Conservation (phyloP, 2,888 invertebrate species). For the Hololepta plana region DNA sequence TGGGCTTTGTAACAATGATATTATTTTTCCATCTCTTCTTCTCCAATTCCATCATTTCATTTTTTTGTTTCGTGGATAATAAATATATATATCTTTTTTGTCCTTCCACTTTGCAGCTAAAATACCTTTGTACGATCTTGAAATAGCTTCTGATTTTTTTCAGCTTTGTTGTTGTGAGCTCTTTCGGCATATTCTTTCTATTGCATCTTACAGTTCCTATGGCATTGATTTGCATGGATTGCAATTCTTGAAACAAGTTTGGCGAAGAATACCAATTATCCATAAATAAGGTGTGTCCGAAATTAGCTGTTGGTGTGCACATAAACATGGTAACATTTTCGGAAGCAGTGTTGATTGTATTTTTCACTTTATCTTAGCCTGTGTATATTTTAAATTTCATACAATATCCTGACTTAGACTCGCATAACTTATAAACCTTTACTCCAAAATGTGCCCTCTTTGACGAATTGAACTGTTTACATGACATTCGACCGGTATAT, state of each 20-base stretch:
- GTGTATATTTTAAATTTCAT: constrained; percentile 11
- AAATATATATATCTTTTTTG: constrained; percentile 1
- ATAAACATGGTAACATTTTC: constrained; percentile 10
- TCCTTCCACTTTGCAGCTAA: background rate
- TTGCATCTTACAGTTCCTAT: constrained; percentile 8
- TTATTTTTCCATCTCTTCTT: constrained; percentile 8
- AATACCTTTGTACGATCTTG: background rate
- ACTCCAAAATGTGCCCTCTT: constrained; percentile 15
- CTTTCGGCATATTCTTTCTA: constrained; percentile 5
- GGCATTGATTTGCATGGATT: constrained; percentile 9
- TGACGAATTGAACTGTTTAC: constrained; percentile 15
- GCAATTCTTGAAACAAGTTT: constrained; percentile 8
- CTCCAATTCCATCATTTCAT: constrained; percentile 6
- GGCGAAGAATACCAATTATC: constrained; percentile 12
- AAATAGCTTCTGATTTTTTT: background rate
- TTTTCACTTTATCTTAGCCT: constrained; percentile 9
- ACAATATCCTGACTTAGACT: constrained; percentile 10
- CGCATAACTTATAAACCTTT: constrained; percentile 15
- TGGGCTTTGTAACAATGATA: constrained; percentile 10
- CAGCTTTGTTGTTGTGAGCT: background rate
- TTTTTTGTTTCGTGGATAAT: constrained; percentile 8
- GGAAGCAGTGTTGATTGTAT: constrained; percentile 9
- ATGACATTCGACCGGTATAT: constrained; percentile 13
- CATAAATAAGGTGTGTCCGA: constrained; percentile 10
- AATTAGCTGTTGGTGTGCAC: constrained; percentile 8